Conservation (phyloP, 2,888 invertebrate genomes). For the Acrobeloides nanus region DNA sequence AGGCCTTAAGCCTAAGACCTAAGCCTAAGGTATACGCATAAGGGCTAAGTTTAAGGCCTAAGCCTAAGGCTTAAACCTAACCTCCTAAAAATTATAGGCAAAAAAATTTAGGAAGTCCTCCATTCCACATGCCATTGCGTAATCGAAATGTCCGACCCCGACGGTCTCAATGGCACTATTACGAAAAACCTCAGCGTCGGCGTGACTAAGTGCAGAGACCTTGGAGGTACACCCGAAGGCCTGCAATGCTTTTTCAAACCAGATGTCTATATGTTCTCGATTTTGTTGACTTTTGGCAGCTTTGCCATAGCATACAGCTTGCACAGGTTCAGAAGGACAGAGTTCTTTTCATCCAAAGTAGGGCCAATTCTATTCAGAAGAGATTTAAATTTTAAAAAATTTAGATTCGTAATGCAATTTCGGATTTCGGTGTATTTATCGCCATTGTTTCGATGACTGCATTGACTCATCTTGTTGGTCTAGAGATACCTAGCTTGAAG, state of each 20-base stretch:
- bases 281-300: conserved; percentile 54
- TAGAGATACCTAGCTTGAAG: conserved; percentile 57
- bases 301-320: conserved; percentile 53
- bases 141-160: conserved; percentile 14
- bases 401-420: conserved; percentile 55
- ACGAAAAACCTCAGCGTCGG: conserved; percentile 23
- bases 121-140: conserved; percentile 27
- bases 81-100: too few species aligned
- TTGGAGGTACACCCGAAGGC: conserved; percentile 28
- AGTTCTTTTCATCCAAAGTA: conserved; percentile 52
- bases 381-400: background rate
- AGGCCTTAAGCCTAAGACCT: too few species aligned
- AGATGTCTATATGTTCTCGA: conserved; percentile 54
- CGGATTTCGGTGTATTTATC: conserved; percentile 60
- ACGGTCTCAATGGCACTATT: conserved; percentile 10
- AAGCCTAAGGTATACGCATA: too few species aligned
- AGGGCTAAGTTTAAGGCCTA: too few species aligned
- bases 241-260: conserved; percentile 43
- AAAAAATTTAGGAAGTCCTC: conserved; percentile 29
- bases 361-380: conserved; percentile 1
- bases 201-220: conserved; percentile 26
- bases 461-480: conserved; percentile 50
- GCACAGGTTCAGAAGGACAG: conserved; percentile 44
- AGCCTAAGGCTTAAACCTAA: too few species aligned
- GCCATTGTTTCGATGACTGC: conserved; percentile 58